Base-by-base conservation (phyloP, 2,113 vertebrate species). In the Apistogramma diplotaenia region DNA sequence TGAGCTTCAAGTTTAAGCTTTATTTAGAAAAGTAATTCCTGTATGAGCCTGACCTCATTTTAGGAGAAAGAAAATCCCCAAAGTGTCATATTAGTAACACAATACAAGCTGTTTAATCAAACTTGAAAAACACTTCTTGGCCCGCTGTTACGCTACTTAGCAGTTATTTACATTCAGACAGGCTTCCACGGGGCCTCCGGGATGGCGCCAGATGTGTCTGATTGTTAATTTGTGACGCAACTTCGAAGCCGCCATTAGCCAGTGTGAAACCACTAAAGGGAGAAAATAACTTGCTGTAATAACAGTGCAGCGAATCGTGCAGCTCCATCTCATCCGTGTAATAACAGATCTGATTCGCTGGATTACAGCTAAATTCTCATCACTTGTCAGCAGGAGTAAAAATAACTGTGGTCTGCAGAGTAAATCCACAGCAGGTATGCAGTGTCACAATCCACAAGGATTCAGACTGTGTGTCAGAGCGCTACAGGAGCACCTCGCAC, bases 141-240 rank as follows among this genome's bases (percentile, higher is more conserved):
- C 61, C 1, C 55, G 13, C 16, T 33, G 33, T 65, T 58, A 57
- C 15, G 5, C 10, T 73, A 87, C 79, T 88, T 73, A 65, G 67
- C 67, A 78, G 58, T 85, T 86, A 85, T 85, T 90, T 89, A 87
- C 87, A 89, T 82, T 60, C 46, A 87, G 87, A 78, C 81, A 53
- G 37, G 67, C 67, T 27, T 82, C 85, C 58, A 27, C 37, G 51
- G 86, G 87, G 85, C 82, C 78, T 86, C 77, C 16, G 16, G 40
- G 73, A 83, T 76, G 89, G 87, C 87, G 83, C 90, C 92, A 89
- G 70, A 88, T 82, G 82, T 80, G 87, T 88, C 86, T 82, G 83
- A 90, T 81, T 85, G 74, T 46, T 87, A 78, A 91, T 93, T 90
- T 89, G 85, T 87, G 91, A 89, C 75, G 90, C 89, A 91, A 82